Evolutionary conservation across 2,888 invertebrate species (phyloP).

Genomic region (Lithosia quadra): DNA sequence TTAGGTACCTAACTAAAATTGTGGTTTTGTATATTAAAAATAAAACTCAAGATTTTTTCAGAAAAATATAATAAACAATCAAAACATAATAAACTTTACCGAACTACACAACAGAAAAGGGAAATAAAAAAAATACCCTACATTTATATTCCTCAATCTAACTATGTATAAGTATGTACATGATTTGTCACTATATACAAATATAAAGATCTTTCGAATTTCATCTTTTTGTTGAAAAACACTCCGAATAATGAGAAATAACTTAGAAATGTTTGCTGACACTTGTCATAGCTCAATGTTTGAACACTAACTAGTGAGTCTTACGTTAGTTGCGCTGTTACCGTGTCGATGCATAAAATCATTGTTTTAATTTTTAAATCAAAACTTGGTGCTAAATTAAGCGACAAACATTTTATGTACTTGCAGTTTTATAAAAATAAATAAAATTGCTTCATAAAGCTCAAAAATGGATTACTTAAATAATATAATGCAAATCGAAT

Average conservation of each 20-base stretch:
- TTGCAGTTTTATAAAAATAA: background rate
- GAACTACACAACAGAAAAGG: conserved; percentile 85
- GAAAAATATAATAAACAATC: conserved; percentile 86
- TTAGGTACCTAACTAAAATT: too few relatives aligned
- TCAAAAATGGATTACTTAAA: background rate
- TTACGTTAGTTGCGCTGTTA: too few relatives aligned
- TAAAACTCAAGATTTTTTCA: conserved; percentile 63
- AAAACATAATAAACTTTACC: conserved; percentile 83
- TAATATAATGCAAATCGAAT: background rate
- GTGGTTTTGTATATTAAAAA: background rate
- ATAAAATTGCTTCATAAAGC: background rate
- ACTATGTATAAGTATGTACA: conserved; percentile 61
- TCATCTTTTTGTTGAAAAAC: conserved; percentile 24
- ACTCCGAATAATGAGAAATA: conserved; percentile 9
- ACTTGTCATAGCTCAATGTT: conserved; percentile 2
- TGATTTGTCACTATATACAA: conserved; percentile 45
- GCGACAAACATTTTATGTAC: background rate
- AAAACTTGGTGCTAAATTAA: background rate
- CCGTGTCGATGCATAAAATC: too few relatives aligned
- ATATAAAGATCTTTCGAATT: conserved; percentile 19
- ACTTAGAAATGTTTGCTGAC: conserved; percentile 1
- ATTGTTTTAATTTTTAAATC: background rate
- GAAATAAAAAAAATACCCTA: conserved; percentile 71
- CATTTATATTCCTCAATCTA: conserved; percentile 66
- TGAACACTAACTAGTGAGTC: too few relatives aligned